Base-by-base conservation (phyloP, 2,888 invertebrate species). In the Margaritifera margaritifera region DNA sequence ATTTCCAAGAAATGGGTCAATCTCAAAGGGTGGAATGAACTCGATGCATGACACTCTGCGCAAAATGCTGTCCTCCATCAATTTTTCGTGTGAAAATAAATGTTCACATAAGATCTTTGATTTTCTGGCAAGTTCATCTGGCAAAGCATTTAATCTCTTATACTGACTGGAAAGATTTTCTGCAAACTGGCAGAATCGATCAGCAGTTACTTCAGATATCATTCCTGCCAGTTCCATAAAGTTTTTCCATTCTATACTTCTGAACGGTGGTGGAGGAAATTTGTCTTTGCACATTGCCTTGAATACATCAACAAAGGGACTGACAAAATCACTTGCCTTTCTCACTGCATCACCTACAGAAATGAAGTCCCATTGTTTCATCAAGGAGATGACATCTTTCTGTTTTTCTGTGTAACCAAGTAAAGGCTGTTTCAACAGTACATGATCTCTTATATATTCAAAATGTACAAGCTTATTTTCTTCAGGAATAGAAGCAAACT, bases 191-290 rank as follows among this genome's bases (percentile, higher is more conserved):
- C 66, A 8, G 11, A 69, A 56, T 53, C 66, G 27, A 11, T 60
- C 57, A 19, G 56, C 20, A 11, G 68, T 31, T 4, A 69, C 56
- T 20, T 64, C 42, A 1, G 42, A 57, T 24, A 65, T 62, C 55
- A 72, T 57, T 24, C 72, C 72, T n/a, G 57, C 56, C 11, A 66
- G n/a, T 6, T 24, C 15, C 63, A 72, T 61, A 20, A 72, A 72
- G 6, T 3, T 6, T 15, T 54, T 27, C 72, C 72, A 72, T 54
- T 24, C 42, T 0, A 1, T 0, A 1, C 55, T 54, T 25, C 25
- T 25, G 50, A 63, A 72, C 18, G 66, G 63, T 50, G 27, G 25
- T 55, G 63, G 57, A 15, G 72, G 68, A 55, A 66, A 72, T 2
- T 62, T 31, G 11, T 42, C 42, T 42, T 42, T 42, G 42, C 42